Conservation (phyloP, 2,113 vertebrate genomes). For the Pomatostomus ruficeps region DNA sequence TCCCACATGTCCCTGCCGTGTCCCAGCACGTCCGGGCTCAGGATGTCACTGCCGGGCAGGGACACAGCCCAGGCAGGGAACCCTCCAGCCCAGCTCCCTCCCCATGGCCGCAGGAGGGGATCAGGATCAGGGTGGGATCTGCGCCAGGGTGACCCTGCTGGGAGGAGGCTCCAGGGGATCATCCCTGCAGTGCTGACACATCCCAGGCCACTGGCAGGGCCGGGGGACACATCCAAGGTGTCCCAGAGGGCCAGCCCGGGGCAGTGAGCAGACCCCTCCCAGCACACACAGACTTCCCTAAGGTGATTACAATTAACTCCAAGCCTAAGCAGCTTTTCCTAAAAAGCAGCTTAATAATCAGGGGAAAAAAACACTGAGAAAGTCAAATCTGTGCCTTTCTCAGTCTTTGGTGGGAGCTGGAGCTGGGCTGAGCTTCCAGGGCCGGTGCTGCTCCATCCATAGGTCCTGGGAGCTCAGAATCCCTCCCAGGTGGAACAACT, state of each 20-base stretch:
- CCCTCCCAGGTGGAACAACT: neutral
- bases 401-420: neutral
- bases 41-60: neutral
- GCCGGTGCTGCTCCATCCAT: neutral
- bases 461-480: neutral
- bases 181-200: neutral
- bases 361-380: neutral
- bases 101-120: accelerated
- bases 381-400: neutral
- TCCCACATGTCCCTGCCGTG: neutral
- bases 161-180: neutral
- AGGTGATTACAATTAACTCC: slow-evolving; percentile 20
- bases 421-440: neutral
- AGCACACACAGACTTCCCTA: neutral
- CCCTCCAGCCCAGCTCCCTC: accelerated
- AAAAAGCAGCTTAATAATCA: neutral
- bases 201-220: neutral
- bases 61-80: neutral
- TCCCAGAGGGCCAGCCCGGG: neutral
- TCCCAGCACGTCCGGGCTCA: neutral
- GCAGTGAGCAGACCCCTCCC: neutral
- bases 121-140: neutral
- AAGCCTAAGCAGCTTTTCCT: slow-evolving; percentile 38
- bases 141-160: neutral
- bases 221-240: neutral